Evolutionary conservation across 2,113 vertebrate species (phyloP).

Genomic region (Strix uralensis): DNA sequence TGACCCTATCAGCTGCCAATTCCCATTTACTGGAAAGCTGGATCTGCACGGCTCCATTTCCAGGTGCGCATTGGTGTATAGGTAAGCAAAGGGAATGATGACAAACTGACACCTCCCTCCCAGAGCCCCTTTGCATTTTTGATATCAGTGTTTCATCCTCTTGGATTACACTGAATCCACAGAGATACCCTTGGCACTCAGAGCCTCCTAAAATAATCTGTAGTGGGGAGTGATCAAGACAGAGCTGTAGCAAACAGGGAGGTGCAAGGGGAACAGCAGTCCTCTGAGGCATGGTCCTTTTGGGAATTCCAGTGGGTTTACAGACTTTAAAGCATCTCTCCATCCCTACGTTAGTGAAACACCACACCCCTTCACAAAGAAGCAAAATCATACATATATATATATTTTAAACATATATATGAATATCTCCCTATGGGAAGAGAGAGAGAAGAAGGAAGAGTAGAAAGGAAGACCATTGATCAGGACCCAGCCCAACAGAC

Average conservation of each 20-base stretch:
- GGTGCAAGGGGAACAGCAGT: fast-evolving
- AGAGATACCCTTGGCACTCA: neutral
- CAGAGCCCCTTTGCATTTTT: fast-evolving
- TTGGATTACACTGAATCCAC: neutral
- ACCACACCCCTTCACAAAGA: neutral
- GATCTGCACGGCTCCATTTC: neutral
- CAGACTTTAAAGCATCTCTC: neutral
- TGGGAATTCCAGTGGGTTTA: neutral
- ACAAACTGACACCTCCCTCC: neutral
- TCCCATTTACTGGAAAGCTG: neutral
- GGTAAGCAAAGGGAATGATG: neutral
- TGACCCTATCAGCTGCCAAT: neutral
- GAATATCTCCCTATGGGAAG: neutral
- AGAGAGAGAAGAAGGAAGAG: neutral
- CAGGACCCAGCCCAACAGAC: neutral
- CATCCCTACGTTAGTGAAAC: too few relatives aligned
- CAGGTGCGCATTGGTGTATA: fast-evolving
- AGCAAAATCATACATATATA: neutral
- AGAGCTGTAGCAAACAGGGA: neutral
- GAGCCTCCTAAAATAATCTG: neutral
- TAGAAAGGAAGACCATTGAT: neutral
- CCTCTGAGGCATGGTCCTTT: neutral
- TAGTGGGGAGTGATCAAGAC: neutral
- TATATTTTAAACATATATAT: neutral
- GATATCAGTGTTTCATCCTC: too few relatives aligned